Percentiles rank a stretch among this genome's conserved stretches.
phyloP scores from a whole-genome alignment of 2,888 invertebrate species.

The Melanchra persicariae region DNA sequence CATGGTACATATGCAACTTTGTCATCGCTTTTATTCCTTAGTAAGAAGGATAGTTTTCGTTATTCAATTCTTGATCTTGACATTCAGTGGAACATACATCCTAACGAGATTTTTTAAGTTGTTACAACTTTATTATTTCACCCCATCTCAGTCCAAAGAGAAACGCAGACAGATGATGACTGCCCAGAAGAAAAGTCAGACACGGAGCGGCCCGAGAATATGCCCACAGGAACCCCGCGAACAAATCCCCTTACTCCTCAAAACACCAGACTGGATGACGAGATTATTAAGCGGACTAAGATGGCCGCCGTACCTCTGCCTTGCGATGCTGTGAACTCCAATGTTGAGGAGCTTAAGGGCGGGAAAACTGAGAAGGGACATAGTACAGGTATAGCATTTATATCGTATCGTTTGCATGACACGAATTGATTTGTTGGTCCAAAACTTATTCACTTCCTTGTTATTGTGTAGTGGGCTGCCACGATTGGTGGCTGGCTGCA shows the following conservation, averaged over 20 bases:
- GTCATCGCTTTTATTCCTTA: not conserved
- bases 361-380: slow-evolving; percentile 33
- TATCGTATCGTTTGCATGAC: not conserved
- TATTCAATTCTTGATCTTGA: not conserved
- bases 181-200: slow-evolving; percentile 74
- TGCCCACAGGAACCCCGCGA: slow-evolving; percentile 32
- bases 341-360: slow-evolving; percentile 45
- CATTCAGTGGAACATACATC: no score
- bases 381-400: slow-evolving; percentile 33
- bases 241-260: slow-evolving; percentile 17
- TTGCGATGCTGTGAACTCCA: slow-evolving; percentile 55
- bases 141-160: slow-evolving; percentile 75
- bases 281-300: slow-evolving; percentile 47
- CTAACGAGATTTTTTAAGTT: no score
- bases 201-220: slow-evolving; percentile 64
- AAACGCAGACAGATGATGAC: slow-evolving; percentile 82
- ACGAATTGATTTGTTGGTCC: no score
- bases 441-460: no score
- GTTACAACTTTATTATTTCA: slow-evolving; percentile 17
- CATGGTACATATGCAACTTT: not conserved
- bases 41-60: not conserved
- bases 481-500: no score
- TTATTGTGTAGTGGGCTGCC: no score
- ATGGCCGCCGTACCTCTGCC: slow-evolving; percentile 61
- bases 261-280: slow-evolving; percentile 47